Evolutionary conservation across 2,113 vertebrate species (phyloP), one percentile per base, ranked within the genome.

Genomic region (Lutjanus erythropterus): DNA sequence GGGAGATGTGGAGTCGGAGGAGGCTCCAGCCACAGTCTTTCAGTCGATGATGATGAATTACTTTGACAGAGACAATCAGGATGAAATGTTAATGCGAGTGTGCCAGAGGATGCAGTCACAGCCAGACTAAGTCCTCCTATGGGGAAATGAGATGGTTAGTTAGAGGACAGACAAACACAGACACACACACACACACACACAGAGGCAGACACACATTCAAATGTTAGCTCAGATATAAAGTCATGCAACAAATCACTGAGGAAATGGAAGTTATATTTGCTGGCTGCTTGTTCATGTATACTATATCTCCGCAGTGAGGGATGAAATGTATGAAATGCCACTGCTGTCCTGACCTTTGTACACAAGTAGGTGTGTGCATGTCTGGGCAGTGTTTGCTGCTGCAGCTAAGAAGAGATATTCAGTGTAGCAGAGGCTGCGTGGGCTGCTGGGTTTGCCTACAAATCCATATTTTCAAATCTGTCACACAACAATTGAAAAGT

Each of bases 11-110:
- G 52, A 80, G 83, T 86, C 56, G 15, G 71, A 76, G 87, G 82
- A 86, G 75, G 82, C 80, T 88, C 67, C 80, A 71, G 56, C 82
- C 66, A 58, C 71, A 73, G 86, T 85, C 64, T 69, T 86, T 85
- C 83, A 88, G 83, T 78, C 72, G 62, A 83, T 89, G 86, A 93
- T 94, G 93, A 95, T 93, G 90, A 93, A 95, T 91, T 89, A 86
- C 92, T 85, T 89, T 84, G 93, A 93, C 88, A 91, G 87, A 91
- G 90, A 89, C 91, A 92, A 88, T 90, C 93, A 91, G 93, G 90
- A 93, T 90, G 89, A 92, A 94, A 92, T 93, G 92, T 92, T 92
- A 93, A 93, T 92, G 90, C 18, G 15, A 85, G 72, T 78, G 80
- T 84, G 85, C 87, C 86, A 92, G 86, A 83, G 87, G 84, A 91